Base-by-base conservation (phyloP, 2,888 invertebrate genomes). In the Pachliopta kotzebuea region DNA sequence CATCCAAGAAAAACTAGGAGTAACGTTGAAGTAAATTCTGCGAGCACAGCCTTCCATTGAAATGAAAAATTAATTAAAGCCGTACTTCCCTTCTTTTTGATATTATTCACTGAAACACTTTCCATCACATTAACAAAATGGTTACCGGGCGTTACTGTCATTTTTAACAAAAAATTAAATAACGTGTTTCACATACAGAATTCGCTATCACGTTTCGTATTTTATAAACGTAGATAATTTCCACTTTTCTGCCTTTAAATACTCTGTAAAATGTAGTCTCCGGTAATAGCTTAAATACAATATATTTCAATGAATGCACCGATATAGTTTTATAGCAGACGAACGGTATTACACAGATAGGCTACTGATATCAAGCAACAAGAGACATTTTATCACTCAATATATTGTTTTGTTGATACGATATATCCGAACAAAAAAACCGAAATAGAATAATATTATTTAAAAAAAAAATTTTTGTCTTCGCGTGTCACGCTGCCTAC, bases 1-100 rank as follows among this genome's bases (percentile, higher is more conserved):
- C 96, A 96, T 14, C 95, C 95, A n/a, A 95, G 77, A 72, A 95
- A 94, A 67, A 95, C 83, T n/a, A 95, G 81, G 26, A 94, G 76
- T 2, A 85, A 93, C 0, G 95, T 95, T 42, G 95, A 95, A 11
- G 95, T 74, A 26, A 95, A 80, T 79, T 96, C 95, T 0, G 93
- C 93, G 14, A 92, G 70, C 45, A 87, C 72, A 2, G 79, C 71
- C 54, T 73, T 78, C 82, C 85, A 86, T 9, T 29, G 37, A n/a
- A 24, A 21, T n/a, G n/a, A 57, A 17, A 53, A 42, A 18, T 65
- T 20, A 23, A n/a, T 23, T n/a, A 53, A 56, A 29, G n/a, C 57
- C 11, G 60, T 23, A 17, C 57, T 57, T 7, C 24, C 42, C n/a
- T 53, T 54, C 7, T 14, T 7, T 54, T 54, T 54, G 54, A 54